Conservation (phyloP, 2,888 invertebrate genomes). For the Xestia xanthographa region DNA sequence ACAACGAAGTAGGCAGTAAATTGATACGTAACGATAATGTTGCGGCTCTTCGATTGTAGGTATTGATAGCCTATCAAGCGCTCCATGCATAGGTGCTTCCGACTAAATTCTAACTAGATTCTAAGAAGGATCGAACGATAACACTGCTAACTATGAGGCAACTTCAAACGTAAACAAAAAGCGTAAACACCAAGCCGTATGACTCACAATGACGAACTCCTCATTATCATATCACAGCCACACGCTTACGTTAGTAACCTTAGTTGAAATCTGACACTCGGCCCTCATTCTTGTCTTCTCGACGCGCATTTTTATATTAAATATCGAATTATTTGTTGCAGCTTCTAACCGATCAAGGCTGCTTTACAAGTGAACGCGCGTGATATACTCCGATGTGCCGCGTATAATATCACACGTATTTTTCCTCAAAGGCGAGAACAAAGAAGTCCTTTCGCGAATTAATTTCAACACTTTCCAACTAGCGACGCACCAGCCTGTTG, state of each 20-base stretch:
- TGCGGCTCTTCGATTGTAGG: conserved; percentile 63
- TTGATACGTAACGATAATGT: conserved; percentile 64
- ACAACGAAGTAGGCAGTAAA: conserved; percentile 56
- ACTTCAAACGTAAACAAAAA: conserved; percentile 86
- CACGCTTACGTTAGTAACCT: conserved; percentile 78
- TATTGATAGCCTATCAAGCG: conserved; percentile 73
- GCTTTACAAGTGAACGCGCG: conserved; percentile 79
- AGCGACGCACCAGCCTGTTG: conserved; percentile 86
- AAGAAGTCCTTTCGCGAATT: conserved; percentile 82
- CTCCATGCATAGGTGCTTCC: conserved; percentile 81
- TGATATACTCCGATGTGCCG: conserved; percentile 78
- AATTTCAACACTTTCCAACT: conserved; percentile 77
- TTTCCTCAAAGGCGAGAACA: conserved; percentile 86
- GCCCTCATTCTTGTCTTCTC: conserved; percentile 79
- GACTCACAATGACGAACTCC: conserved; percentile 89
- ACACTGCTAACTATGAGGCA: conserved; percentile 74
- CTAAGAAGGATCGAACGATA: conserved; percentile 76
- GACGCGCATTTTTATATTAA: conserved; percentile 69
- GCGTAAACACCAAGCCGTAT: conserved; percentile 86
- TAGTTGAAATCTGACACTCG: conserved; percentile 85
- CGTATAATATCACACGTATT: conserved; percentile 80
- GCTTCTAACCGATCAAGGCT: conserved; percentile 77
- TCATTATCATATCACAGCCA: conserved; percentile 88
- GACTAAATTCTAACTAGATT: conserved; percentile 77
- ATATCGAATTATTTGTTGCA: conserved; percentile 70